Base-by-base conservation (phyloP, 2,113 vertebrate genomes). In the Dendropsophus ebraccatus region DNA sequence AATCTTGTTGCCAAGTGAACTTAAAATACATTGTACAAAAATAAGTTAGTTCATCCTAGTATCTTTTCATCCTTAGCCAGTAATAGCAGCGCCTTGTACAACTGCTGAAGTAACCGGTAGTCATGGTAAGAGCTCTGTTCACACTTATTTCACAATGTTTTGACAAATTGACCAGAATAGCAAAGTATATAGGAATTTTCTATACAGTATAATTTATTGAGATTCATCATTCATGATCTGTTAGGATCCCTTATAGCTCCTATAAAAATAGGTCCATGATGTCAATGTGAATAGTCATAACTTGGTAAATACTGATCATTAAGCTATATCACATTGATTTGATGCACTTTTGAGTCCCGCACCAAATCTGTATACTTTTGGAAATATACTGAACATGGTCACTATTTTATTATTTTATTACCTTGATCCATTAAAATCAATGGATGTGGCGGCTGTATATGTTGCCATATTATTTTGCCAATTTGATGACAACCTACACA, bases 1-100 rank as follows among this genome's bases (percentile, higher is more conserved):
- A 58, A 62, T 80, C 56, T n/a, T 37, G 54, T 60, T 80, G 77
- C 77, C 13, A 60, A 80, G 35, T 80, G 54, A 60, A 80, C 54
- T 45, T 62, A 80, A 80, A 80, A 80, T 80, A 80, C 54, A 80
- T 80, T 28, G 77, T 60, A 80, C 54, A 80, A 62, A 80, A 80
- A 80, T 80, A 80, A 80, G 23, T 80, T 28, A 62, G 77, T 25
- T 60, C 77, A 62, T 80, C 54, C 23, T 60, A 62, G 77, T 37
- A 80, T 25, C 54, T 45, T 62, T 30, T 28, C 50, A 35, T 35
- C 21, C 28, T 77, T 54, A 77, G 75, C 75, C 37, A 7, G 25
- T 56, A 60, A 37, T 41, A 80, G 35, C 56, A 80, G 37, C 47
- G 5, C 56, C 16, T 35, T 37, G 11, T 37, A 16, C 6, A 11